phyloP scores from a whole-genome alignment of 2,113 vertebrate species.

The Cheilinus undulatus region DNA sequence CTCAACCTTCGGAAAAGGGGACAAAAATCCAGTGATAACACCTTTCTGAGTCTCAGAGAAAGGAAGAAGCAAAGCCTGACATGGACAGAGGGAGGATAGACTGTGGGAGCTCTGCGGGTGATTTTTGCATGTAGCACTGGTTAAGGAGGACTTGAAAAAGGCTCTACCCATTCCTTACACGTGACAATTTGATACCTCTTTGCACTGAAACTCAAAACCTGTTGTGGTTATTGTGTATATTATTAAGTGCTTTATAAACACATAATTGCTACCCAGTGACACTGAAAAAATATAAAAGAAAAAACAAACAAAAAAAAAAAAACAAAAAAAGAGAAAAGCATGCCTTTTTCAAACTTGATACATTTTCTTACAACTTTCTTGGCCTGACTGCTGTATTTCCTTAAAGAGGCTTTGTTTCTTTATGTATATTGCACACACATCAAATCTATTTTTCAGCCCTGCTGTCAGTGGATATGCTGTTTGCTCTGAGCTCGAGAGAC shows the following conservation, averaged over 20 bases:
- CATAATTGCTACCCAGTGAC: conserved; percentile 69
- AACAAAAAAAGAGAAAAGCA: conserved; percentile 70
- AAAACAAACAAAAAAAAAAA: conserved; percentile 48
- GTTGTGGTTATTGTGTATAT: conserved; percentile 71
- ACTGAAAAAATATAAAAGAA: conserved; percentile 53
- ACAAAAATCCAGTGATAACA: conserved; percentile 65
- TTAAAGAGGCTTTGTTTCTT: conserved; percentile 85
- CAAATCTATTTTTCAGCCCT: conserved; percentile 83
- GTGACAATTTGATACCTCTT: conserved; percentile 75
- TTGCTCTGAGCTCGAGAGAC: conserved; percentile 71
- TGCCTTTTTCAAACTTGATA: conserved; percentile 85
- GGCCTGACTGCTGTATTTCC: conserved; percentile 78
- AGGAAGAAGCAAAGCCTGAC: conserved; percentile 85
- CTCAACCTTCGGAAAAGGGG: conserved; percentile 53
- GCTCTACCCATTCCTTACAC: conserved; percentile 71
- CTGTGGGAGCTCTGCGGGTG: conserved; percentile 66
- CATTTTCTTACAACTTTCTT: conserved; percentile 80
- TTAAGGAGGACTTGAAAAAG: conserved; percentile 78
- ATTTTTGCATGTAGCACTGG: conserved; percentile 72
- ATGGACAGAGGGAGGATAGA: conserved; percentile 77
- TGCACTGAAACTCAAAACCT: conserved; percentile 78
- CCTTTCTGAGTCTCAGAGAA: conserved; percentile 84
- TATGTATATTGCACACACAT: conserved; percentile 79
- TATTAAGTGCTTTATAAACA: conserved; percentile 75
- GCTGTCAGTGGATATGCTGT: conserved; percentile 75